Conservation (phyloP, 35 echinoderm and acorn worm species). For the Acanthaster planci region DNA sequence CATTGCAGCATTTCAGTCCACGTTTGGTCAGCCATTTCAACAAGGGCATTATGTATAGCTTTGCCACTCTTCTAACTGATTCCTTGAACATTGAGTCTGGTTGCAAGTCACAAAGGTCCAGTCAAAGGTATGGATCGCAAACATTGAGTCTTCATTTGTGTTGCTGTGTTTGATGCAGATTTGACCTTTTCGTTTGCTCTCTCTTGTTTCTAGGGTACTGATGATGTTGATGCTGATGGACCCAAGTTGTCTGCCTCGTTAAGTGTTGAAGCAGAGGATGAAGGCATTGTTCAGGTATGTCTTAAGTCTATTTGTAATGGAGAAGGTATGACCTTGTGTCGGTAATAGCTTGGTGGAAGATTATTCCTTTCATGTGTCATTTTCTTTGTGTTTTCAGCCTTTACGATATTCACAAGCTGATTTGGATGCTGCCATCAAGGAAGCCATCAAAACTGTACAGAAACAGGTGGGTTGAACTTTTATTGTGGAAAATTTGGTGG, state of each 20-base stretch:
- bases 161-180: too few species aligned
- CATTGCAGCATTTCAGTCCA: too few species aligned
- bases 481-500: too few species aligned
- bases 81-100: too few species aligned
- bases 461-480: conserved; percentile 69
- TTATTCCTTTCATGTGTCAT: background rate
- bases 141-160: too few species aligned
- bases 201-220: background rate
- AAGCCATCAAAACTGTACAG: conserved; percentile 50
- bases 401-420: conserved; percentile 90
- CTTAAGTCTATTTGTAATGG: background rate
- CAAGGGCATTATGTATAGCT: too few species aligned
- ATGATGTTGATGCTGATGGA: background rate
- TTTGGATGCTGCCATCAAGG: conserved; percentile 72
- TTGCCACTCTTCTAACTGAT: too few species aligned
- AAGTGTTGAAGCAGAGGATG: conserved; percentile 36
- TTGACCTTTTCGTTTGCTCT: background rate
- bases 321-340: too few species aligned
- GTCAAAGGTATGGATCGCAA: too few species aligned
- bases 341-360: too few species aligned
- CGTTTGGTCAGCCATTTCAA: too few species aligned
- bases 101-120: too few species aligned
- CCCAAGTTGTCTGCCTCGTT: background rate
- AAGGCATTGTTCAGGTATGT: conserved; percentile 58
- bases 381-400: conserved; percentile 51